Conservation (phyloP, 2,113 vertebrate species). For the Varanus komodoensis region DNA sequence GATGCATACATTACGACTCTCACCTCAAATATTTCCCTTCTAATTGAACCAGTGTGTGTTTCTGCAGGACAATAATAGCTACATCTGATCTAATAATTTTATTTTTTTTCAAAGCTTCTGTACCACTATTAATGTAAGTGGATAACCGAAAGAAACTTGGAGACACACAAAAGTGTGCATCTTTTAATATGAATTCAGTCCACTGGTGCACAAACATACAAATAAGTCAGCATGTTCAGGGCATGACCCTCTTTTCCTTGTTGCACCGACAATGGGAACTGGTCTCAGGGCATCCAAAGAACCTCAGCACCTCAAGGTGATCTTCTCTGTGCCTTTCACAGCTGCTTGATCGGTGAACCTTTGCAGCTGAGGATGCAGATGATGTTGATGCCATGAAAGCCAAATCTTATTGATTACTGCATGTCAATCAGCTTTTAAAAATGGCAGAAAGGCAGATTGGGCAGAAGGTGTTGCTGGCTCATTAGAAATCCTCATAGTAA, state of each 20-base stretch:
- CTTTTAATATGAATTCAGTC: neutral
- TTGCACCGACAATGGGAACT: neutral
- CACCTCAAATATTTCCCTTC: conserved; percentile 51
- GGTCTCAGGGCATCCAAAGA: neutral
- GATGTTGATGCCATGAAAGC: no score
- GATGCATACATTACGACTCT: conserved; percentile 62
- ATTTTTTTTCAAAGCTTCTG: conserved; percentile 11
- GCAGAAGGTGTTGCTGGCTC: neutral
- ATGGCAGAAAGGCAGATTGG: neutral
- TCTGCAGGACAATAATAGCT: neutral
- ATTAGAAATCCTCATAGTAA: neutral
- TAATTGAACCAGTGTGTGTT: conserved; percentile 48
- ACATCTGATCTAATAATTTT: conserved; percentile 12
- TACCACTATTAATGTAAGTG: conserved; percentile 26
- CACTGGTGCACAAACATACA: neutral
- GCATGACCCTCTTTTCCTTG: neutral
- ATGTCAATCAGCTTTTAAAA: neutral
- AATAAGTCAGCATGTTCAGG: neutral
- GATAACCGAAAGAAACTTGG: conserved; percentile 5
- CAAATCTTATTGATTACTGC: no score
- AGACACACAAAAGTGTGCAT: conserved; percentile 17
- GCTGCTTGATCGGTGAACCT: no score
- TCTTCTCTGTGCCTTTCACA: neutral
- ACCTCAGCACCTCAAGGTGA: no score
- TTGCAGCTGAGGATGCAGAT: no score